These are phyloP conservation scores for Philaethria dido DNA, from an alignment of 2,888 invertebrate species.

Conservation along the genomic window DNA sequence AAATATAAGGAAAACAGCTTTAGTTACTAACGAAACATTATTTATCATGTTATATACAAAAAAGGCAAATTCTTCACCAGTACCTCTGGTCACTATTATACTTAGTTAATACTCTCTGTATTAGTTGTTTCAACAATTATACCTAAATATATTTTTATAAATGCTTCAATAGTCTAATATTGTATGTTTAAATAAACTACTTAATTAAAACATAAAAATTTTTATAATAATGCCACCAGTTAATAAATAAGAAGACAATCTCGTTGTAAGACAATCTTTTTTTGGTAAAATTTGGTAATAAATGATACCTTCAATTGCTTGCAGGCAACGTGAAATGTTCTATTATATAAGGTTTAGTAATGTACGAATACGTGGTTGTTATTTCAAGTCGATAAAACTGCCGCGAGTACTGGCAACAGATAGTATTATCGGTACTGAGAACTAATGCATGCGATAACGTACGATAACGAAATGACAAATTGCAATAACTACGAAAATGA, in stretches of 20 bases:
- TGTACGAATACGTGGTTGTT: constrained; percentile 42
- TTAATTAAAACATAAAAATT: too few species aligned
- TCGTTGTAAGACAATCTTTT: too few species aligned
- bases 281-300: not conserved
- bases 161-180: too few species aligned
- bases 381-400: constrained; percentile 45
- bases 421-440: constrained; percentile 73
- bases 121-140: too few species aligned
- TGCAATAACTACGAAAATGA: constrained; percentile 61
- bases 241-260: not conserved
- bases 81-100: not conserved
- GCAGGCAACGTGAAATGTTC: not conserved
- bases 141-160: too few species aligned
- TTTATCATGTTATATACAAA: not conserved
- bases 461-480: constrained; percentile 73
- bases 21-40: not conserved
- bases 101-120: not conserved
- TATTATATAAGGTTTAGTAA: constrained; percentile 40
- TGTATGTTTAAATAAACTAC: too few species aligned
- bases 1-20: constrained; percentile 22
- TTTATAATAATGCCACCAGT: too few species aligned
- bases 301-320: not conserved
- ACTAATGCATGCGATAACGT: constrained; percentile 70
- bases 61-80: not conserved
- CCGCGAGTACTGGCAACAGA: constrained; percentile 63